Conservation (phyloP, 2,797 vertebrate genomes). For the Catharus ustulatus region DNA sequence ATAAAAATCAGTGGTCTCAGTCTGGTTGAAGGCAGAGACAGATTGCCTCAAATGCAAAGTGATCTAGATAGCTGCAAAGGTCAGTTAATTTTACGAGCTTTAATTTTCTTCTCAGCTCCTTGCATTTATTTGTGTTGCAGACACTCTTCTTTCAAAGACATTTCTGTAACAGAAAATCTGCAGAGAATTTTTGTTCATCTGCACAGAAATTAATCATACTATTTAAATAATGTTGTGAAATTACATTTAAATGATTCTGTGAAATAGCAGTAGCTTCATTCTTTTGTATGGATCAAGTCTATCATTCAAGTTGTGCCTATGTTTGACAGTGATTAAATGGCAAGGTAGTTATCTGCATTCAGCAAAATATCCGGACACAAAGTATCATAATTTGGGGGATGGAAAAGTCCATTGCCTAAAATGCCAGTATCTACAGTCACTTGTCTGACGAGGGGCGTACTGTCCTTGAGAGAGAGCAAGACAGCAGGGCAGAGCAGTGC, state of each 20-base stretch:
- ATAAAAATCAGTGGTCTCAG: neutral
- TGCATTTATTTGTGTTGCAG: neutral
- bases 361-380: neutral
- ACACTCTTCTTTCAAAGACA: neutral
- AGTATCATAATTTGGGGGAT: neutral
- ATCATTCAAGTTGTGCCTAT: neutral
- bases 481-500: neutral
- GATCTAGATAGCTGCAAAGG: neutral
- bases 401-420: neutral
- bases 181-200: neutral
- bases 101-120: neutral
- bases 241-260: neutral
- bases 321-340: neutral
- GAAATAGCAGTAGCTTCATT: neutral
- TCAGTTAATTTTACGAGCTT: neutral
- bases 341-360: neutral
- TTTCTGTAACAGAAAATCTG: neutral
- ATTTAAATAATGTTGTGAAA: neutral
- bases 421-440: neutral
- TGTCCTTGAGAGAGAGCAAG: neutral
- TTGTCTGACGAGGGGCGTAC: neutral
- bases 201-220: neutral
- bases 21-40: neutral
- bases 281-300: neutral
- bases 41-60: neutral